phyloP scores from a whole-genome alignment of 2,113 vertebrate species.

The Fregetta grallaria region DNA sequence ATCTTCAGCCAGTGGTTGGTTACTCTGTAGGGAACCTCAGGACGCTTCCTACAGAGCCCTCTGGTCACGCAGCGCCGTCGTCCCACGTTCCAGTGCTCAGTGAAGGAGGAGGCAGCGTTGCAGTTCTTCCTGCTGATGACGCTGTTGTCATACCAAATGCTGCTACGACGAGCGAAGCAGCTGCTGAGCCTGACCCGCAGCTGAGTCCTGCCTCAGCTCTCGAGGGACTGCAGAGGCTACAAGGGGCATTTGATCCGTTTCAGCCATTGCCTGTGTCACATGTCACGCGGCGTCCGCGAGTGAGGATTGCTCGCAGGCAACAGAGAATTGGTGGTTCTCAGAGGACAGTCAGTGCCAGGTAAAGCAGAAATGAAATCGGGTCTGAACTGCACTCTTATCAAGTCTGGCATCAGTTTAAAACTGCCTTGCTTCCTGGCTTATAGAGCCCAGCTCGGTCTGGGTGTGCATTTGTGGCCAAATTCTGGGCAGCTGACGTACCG shows the following conservation, averaged over 20 bases:
- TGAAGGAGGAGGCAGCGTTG: neutral
- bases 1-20: slow-evolving; percentile 36
- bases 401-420: neutral
- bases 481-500: neutral
- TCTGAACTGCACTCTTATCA: neutral
- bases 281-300: neutral
- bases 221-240: slow-evolving; percentile 51
- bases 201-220: neutral
- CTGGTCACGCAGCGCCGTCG: accelerated
- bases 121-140: neutral
- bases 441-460: neutral
- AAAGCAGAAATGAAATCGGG: neutral
- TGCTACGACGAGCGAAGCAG: slow-evolving; percentile 39
- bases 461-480: neutral
- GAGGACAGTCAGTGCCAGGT: slow-evolving; percentile 67
- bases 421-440: neutral
- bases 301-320: neutral
- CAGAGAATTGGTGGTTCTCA: slow-evolving; percentile 58
- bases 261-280: neutral
- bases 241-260: neutral
- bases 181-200: neutral
- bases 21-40: neutral
- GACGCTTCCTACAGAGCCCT: neutral
- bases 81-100: neutral
- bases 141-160: slow-evolving; percentile 49